These are phyloP conservation scores for Festucalex cinctus DNA, from an alignment of 2,113 vertebrate species.

Conservation along the genomic window DNA sequence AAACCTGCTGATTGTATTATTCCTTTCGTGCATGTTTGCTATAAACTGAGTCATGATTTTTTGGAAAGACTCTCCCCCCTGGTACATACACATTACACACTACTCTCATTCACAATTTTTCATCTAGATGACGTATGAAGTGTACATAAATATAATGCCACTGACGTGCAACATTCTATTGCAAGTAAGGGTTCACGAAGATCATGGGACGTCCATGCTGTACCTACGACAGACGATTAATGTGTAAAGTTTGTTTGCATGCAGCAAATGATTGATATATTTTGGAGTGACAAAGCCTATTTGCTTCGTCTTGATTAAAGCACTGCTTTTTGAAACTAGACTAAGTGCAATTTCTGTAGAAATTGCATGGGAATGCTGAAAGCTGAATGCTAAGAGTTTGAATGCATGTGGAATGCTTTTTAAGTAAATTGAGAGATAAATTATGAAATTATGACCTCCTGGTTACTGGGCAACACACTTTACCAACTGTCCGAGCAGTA, in stretches of 20 bases:
- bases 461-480: too few species aligned
- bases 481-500: too few species aligned
- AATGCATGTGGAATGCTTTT: too few species aligned
- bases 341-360: too few species aligned
- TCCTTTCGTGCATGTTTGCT: neutral
- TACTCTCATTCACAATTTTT: too few species aligned
- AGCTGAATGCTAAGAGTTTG: too few species aligned
- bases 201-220: neutral
- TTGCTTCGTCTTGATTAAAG: neutral
- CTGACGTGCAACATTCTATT: slow-evolving; percentile 9
- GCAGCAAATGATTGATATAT: neutral
- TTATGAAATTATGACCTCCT: too few species aligned
- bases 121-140: slow-evolving; percentile 21
- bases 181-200: neutral
- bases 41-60: slow-evolving; percentile 6
- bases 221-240: neutral
- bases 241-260: neutral
- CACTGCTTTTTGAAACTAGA: neutral
- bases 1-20: slow-evolving; percentile 4
- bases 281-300: neutral
- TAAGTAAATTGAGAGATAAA: too few species aligned
- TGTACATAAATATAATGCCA: slow-evolving; percentile 2
- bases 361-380: too few species aligned
- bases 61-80: slow-evolving; percentile 15
- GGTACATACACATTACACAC: slow-evolving; percentile 16